Evolutionary conservation across 2,113 vertebrate species (phyloP).

Genomic region (Phylloscopus trochiloides): DNA sequence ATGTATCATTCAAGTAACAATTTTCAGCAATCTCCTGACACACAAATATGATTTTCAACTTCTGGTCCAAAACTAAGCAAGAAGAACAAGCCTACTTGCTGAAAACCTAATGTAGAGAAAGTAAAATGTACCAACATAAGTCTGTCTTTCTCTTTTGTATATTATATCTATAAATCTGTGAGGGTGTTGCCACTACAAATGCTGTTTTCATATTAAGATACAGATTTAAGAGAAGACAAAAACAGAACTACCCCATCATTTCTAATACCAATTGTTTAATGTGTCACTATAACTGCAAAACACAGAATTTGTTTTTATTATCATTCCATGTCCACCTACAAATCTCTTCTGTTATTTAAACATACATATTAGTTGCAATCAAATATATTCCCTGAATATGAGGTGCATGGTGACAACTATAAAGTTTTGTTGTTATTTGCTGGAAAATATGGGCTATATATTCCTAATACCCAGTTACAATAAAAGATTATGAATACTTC

Average conservation of each 20-base stretch:
- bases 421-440: background rate
- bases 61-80: background rate
- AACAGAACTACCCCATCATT: fast-evolving
- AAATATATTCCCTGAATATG: background rate
- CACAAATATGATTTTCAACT: background rate
- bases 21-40: background rate
- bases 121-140: background rate
- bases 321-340: background rate
- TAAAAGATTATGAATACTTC: background rate
- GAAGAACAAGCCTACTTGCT: background rate
- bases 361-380: background rate
- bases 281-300: background rate
- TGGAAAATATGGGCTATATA: background rate
- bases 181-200: background rate
- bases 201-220: background rate
- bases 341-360: background rate
- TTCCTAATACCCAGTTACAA: background rate
- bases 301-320: background rate
- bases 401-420: background rate
- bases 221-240: background rate
- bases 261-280: background rate
- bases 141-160: background rate
- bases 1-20: background rate
- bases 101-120: background rate
- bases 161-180: background rate